Base-by-base conservation (phyloP, 2,888 invertebrate genomes). In the Leptopilina myrica region DNA sequence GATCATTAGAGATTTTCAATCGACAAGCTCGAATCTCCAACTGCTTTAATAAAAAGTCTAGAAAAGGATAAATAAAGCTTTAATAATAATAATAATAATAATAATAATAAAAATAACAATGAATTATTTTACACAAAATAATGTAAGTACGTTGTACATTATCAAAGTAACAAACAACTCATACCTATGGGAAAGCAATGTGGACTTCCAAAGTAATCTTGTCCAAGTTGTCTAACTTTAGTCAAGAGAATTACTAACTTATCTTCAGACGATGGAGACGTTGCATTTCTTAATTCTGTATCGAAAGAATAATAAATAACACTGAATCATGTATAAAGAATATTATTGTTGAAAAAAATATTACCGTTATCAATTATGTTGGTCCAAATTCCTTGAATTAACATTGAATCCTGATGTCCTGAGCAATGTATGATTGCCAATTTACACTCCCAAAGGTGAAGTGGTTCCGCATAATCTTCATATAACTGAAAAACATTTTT, bases 351-450 rank as follows among this genome's bases (percentile, higher is more conserved):
- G 1, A 11, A n/a, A 56, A 26, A 26, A 12, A n/a, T 75, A 64
- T 77, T 88, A 92, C 92, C 93, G 83, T 92, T 90, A 77, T 93
- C 92, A 80, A 96, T 93, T 78, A 99, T 97, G 89, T 97, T 96
- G 81, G 95, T 95, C 98, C 99, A 99, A 77, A 98, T 96, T 78
- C 95, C 95, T 92, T 98, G 97, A 66, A 99, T 96, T 11, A 98
- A 93, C 80, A 96, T 93, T 0, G 95, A 94, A 91, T 99, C 98
- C 87, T 96, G 96, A 92, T 98, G 97, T 14, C 98, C 97, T 7
- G 98, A 98, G 90, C 98, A 98, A 87, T 98, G 97, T 69, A 99
- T 95, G 83, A 99, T 98, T 7, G 98, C 97, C 79, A 99, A 93
- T 92, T 99, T 98, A 91, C 98, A 97, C 92, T 98, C 98, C 95